phyloP scores from a whole-genome alignment of 2,797 vertebrate species.

The Anolis apletophallus region DNA sequence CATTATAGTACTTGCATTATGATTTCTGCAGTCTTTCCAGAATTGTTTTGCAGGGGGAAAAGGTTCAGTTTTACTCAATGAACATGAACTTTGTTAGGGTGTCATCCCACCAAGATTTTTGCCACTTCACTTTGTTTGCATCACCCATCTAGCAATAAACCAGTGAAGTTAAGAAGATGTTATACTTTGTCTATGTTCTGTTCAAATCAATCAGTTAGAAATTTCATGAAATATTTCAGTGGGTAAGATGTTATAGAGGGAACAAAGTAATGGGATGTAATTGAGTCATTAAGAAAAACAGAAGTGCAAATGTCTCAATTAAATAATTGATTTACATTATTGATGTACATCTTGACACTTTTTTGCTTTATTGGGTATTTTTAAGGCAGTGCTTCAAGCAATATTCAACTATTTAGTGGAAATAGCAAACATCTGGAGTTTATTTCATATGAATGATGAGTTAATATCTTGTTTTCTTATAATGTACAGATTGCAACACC shows the following conservation, averaged over 20 bases:
- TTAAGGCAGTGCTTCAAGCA: slow-evolving; percentile 21
- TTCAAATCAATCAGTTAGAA: slow-evolving; percentile 6
- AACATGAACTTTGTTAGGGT: slow-evolving; percentile 44
- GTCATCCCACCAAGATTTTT: slow-evolving; percentile 4
- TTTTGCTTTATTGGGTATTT: neutral
- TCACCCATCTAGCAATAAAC: slow-evolving; percentile 20
- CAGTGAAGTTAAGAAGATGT: slow-evolving; percentile 25
- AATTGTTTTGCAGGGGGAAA: neutral
- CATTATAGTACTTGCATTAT: neutral
- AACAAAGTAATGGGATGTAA: slow-evolving; percentile 28
- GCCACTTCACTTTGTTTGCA: slow-evolving; percentile 21
- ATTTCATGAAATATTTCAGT: slow-evolving; percentile 42
- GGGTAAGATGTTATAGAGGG: slow-evolving; percentile 48
- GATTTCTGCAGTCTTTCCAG: neutral
- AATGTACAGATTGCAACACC: neutral
- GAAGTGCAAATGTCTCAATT: slow-evolving; percentile 40
- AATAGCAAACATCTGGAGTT: neutral
- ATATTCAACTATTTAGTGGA: neutral
- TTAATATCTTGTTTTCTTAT: neutral
- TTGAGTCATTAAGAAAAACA: neutral
- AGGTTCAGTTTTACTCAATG: slow-evolving; percentile 15
- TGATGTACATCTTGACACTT: slow-evolving; percentile 32
- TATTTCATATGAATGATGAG: neutral
- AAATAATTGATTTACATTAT: slow-evolving; percentile 46
- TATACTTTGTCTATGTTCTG: slow-evolving; percentile 29